Percentiles rank a stretch among this genome's conserved stretches.
phyloP scores from a whole-genome alignment of 2,113 vertebrate genomes.

The Petrocephalus microphthalmus region DNA sequence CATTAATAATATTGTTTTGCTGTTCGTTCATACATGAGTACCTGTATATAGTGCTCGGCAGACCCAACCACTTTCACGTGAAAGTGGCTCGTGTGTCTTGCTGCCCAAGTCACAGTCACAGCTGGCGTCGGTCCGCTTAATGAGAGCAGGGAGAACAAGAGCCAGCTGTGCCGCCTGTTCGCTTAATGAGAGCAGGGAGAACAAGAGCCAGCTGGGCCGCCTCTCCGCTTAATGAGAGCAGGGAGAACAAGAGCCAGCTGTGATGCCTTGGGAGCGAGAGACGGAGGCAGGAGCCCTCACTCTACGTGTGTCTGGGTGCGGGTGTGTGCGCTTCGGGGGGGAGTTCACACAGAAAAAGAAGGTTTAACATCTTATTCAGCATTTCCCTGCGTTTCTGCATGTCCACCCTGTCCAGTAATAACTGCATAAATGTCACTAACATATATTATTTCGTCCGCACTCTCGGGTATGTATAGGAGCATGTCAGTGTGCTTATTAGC shows the following conservation, averaged over 20 bases:
- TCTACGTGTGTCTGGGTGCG: neutral
- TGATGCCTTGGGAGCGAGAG: neutral
- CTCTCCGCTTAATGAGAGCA: neutral
- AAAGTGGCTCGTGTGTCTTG: neutral
- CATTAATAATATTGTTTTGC: neutral
- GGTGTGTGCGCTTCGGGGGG: neutral
- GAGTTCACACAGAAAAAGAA: neutral
- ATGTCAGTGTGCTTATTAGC: neutral
- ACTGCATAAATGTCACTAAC: neutral
- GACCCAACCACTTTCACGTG: neutral
- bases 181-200: neutral
- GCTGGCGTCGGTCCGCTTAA: neutral
- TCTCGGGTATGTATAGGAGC: neutral
- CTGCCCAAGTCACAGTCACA: neutral
- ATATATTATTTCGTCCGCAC: neutral
- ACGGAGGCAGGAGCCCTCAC: neutral
- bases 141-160: neutral
- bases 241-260: neutral
- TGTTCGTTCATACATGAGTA: neutral
- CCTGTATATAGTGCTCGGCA: neutral
- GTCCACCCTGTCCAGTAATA: neutral
- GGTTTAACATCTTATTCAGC: neutral
- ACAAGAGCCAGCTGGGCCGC: neutral
- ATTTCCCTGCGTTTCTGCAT: neutral
- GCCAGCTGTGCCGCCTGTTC: neutral